Evolutionary conservation across 1,140 invertebrate species (phyloP), one percentile per base, ranked within the genome.

Genomic region (Drosophila littoralis): DNA sequence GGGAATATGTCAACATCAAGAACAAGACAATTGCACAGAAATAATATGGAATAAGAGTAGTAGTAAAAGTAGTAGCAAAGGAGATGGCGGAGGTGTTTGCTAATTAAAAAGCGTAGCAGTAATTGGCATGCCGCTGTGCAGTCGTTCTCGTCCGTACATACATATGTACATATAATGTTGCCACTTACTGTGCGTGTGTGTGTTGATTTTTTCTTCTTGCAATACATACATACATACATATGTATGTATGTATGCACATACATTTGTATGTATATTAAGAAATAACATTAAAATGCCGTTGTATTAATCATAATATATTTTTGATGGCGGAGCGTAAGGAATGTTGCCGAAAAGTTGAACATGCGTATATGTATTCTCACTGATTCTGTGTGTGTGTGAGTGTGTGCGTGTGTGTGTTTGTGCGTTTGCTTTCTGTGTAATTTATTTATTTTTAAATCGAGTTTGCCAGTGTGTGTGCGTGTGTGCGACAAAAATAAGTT

Each of bases 391-490:
- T 76, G 63, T 79, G 54, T 12, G 35, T 48, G 51, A 73, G 63
- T 79, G 54, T 12, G 32, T 59, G 50, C 42, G 40, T 58, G 42
- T 33, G 40, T 61, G 43, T 22, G 43, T 58, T 12, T 32, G 42
- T 63, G 59, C 58, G 67, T 75, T 71, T 45, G 46, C 32, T 86
- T 82, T 84, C 80, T 89, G 84, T 86, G 84, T 89, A 89, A 89
- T 89, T 89, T 89, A 89, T 89, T 89, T 89, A 89, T 89, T 89
- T 89, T 89, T 89, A 89, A 88, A 89, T 81, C 78, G 63, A 78
- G 77, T 84, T 85, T 83, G 71, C 59, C 38, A 54, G 35, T 36
- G 43, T 69, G 43, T 69, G 50, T 38, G 58, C 13, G 57, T 78
- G 51, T 74, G 67, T 82, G 61, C 73, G 81, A 84, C 81, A 80